phyloP scores from a whole-genome alignment of 2,797 vertebrate species.

The Rhynchotus rufescens region DNA sequence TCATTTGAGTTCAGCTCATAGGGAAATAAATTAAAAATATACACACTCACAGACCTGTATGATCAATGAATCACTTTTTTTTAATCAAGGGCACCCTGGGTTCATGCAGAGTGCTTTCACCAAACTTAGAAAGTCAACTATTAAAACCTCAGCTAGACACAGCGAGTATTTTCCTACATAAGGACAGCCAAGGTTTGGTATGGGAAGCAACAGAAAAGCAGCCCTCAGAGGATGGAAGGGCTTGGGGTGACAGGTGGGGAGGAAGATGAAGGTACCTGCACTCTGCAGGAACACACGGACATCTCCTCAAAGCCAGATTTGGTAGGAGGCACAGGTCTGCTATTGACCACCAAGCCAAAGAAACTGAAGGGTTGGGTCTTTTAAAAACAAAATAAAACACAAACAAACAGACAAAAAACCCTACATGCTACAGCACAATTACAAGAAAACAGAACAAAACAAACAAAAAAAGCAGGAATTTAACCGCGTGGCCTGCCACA shows the following conservation, averaged over 20 bases:
- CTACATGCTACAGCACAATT: background rate
- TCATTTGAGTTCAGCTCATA: background rate
- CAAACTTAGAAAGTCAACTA: background rate
- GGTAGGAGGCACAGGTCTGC: background rate
- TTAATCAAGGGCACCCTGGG: background rate
- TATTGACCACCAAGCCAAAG: background rate
- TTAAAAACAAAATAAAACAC: background rate
- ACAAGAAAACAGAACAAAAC: background rate
- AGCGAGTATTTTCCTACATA: background rate
- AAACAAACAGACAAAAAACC: background rate
- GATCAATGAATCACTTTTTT: background rate
- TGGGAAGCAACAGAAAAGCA: background rate
- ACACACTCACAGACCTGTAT: background rate
- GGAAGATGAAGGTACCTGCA: background rate
- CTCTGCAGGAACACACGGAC: background rate
- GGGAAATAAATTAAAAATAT: background rate
- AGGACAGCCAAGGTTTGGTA: background rate
- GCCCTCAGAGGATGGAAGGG: accelerated
- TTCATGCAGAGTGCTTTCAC: background rate
- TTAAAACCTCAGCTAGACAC: background rate
- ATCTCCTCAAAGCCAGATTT: background rate
- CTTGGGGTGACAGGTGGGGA: background rate
- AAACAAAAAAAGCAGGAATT: background rate
- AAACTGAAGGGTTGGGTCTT: background rate
- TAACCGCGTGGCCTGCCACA: background rate